Conservation (phyloP, 2,113 vertebrate species). For the Sylvietta virens region DNA sequence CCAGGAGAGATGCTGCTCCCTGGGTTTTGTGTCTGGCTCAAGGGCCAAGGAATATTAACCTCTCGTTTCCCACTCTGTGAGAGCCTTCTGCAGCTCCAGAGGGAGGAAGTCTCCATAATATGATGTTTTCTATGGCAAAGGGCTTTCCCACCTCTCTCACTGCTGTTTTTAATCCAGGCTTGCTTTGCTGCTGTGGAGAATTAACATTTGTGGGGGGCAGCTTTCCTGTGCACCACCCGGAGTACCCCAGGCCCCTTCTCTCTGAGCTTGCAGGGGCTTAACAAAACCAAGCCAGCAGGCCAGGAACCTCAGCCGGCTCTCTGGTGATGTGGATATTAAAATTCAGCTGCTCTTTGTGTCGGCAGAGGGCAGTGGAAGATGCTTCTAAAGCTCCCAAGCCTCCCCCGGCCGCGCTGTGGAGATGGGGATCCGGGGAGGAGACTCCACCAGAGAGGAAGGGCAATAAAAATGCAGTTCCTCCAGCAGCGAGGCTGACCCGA, state of each 20-base stretch:
- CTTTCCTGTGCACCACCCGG: fast-evolving
- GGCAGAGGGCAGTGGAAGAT: conserved; percentile 61
- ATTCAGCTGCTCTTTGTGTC: not conserved
- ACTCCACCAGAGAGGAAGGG: conserved; percentile 35
- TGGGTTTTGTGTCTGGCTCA: not conserved
- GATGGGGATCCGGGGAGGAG: conserved; percentile 56
- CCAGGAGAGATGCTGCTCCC: not conserved
- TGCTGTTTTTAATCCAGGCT: not conserved
- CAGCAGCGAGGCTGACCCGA: not conserved
- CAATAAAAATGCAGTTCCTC: conserved; percentile 16
- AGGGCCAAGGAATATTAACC: not conserved
- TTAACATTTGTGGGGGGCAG: not conserved
- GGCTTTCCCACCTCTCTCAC: not conserved
- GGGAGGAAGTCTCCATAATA: fast-evolving
- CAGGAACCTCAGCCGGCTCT: not conserved
- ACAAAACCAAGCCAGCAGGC: not conserved
- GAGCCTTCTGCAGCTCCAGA: not conserved
- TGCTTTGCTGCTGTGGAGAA: not conserved
- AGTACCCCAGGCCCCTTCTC: not conserved
- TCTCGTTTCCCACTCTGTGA: fast-evolving
- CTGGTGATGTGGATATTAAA: not conserved
- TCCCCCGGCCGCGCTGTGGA: not conserved
- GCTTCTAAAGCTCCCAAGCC: not conserved
- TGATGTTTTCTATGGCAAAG: not conserved
- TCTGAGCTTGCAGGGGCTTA: not conserved